phyloP scores from a whole-genome alignment of 2,113 vertebrate genomes.

The Elachura formosa region DNA sequence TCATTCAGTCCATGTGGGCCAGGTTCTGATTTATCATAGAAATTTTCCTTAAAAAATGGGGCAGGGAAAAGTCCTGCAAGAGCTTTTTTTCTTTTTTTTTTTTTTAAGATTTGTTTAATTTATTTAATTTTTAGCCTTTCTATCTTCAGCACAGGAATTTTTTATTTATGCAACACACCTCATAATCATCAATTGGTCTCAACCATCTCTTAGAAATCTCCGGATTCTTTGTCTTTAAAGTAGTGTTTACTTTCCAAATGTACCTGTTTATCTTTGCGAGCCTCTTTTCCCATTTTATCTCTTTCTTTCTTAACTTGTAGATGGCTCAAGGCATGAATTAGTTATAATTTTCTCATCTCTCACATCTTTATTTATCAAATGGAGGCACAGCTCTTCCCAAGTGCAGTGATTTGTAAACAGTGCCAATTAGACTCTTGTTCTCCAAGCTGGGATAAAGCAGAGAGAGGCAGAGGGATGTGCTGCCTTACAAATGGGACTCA shows the following conservation, averaged over 20 bases:
- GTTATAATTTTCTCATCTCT: slow-evolving; percentile 13
- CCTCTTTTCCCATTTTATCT: not conserved
- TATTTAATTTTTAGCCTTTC: not conserved
- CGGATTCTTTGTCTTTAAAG: not conserved
- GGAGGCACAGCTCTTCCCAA: not conserved
- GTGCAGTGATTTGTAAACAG: slow-evolving; percentile 37
- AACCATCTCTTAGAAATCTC: not conserved
- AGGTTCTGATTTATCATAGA: not conserved
- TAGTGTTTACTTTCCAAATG: not conserved
- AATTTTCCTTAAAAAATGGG: not conserved
- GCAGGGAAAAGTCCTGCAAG: not conserved
- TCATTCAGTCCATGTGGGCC: not conserved
- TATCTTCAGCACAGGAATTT: not conserved
- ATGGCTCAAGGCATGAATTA: slow-evolving; percentile 10
- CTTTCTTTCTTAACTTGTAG: not conserved
- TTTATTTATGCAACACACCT: not conserved
- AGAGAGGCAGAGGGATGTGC: not conserved
- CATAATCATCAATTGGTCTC: not conserved
- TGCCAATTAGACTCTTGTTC: slow-evolving; percentile 21
- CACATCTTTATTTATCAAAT: slow-evolving; percentile 42
- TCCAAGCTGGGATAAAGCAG: slow-evolving; percentile 6
- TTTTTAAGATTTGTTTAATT: not conserved
- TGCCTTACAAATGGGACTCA: slow-evolving; percentile 23
- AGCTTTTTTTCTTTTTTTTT: not conserved
- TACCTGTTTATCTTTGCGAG: not conserved